These are phyloP conservation scores for Brachionus rubens DNA, from an alignment of 1,140 invertebrate genomes.

Conservation along the genomic window DNA sequence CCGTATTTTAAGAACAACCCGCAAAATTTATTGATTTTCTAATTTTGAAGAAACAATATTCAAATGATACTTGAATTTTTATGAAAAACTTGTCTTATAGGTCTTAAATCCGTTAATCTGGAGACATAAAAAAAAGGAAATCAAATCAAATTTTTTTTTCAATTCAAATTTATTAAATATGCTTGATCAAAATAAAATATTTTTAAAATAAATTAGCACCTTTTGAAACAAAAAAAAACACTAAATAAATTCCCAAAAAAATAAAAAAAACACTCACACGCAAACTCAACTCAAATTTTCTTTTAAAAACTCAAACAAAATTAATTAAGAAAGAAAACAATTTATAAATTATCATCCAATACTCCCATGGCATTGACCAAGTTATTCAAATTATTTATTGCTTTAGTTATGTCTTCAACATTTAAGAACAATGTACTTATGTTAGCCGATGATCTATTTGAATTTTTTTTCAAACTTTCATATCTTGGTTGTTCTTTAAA, in stretches of 20 bases:
- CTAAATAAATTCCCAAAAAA: not conserved
- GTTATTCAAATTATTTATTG: conserved; percentile 41
- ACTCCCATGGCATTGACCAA: conserved; percentile 13
- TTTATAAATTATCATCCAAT: conserved; percentile 6
- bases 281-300: not conserved
- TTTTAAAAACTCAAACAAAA: conserved; percentile 1
- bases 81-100: too few relatives aligned
- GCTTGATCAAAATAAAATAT: not conserved
- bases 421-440: conserved; percentile 1
- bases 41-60: too few relatives aligned
- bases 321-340: not conserved
- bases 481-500: conserved; percentile 4
- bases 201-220: not conserved
- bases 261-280: too few relatives aligned
- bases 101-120: too few relatives aligned
- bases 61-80: too few relatives aligned
- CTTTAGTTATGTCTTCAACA: conserved; percentile 39
- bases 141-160: too few relatives aligned
- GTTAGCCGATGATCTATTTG: conserved; percentile 3
- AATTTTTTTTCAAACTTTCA: not conserved
- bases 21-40: too few relatives aligned
- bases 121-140: too few relatives aligned
- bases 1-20: too few relatives aligned
- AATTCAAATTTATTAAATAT: too few relatives aligned
- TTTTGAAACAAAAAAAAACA: not conserved